Evolutionary conservation across 2,113 vertebrate species (phyloP), one percentile per base, ranked within the genome.

Genomic region (Circaetus gallicus): DNA sequence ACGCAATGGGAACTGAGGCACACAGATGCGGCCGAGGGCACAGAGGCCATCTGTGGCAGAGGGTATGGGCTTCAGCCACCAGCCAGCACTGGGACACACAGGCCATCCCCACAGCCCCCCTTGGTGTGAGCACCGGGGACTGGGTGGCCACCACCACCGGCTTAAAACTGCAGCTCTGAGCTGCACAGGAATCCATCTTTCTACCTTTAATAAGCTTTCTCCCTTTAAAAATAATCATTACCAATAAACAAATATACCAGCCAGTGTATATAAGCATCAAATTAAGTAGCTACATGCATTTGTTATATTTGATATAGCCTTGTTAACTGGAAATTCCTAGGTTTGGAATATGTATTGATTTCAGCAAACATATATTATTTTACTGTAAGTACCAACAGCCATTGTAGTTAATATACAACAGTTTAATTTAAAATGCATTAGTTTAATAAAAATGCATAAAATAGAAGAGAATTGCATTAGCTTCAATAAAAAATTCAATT

Each of bases 351-450:
- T 82, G 87, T 98, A 98, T 98, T 89, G 98, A 98, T 98, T 98
- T 93, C 93, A 90, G 93, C 38, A 65, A 97, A 97, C 97, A 96
- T 98, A 98, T 98, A 98, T 98, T 98, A 98, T 98, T 96, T 93
- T 97, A 98, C 96, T 97, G 97, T 98, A 98, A 98, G 97, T 98
- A 98, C 97, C 97, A 95, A 65, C 94, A 97, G 96, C 97, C 98
- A 94, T 93, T 97, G 97, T 97, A 97, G 97, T 98, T 98, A 98
- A 98, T 98, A 98, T 97, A 98, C 97, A 98, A 97, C 96, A 92
- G 97, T 98, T 98, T 98, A 98, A 98, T 98, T 98, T 98, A 97
- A 98, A 98, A 98, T 98, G 98, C 97, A 98, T 98, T 98, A 98
- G 97, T 98, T 98, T 98, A 98, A 98, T 98, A 98, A 98, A 98